Percentiles rank a stretch among this genome's conserved stretches.
Conservation (phyloP, 2,797 vertebrate genomes). For the Pangasius djambal region DNA sequence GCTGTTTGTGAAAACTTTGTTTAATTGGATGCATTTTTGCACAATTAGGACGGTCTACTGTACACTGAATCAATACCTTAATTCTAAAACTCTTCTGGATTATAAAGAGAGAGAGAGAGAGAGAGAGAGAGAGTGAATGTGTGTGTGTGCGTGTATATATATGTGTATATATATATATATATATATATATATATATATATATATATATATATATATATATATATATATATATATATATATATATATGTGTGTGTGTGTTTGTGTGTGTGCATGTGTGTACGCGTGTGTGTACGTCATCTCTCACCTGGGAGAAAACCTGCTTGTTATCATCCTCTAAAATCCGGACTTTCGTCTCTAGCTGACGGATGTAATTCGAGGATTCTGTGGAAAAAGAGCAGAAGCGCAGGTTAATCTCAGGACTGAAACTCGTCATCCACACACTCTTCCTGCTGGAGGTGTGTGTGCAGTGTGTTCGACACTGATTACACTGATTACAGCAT, state of each 20-base stretch:
- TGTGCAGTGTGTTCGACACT: not conserved
- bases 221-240: too few species aligned
- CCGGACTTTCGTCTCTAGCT: conserved; percentile 86
- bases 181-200: too few species aligned
- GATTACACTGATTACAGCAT: not conserved
- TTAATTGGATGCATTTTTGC: not conserved
- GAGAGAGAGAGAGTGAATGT: too few species aligned
- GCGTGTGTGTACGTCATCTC: not conserved
- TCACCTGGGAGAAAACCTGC: conserved; percentile 84
- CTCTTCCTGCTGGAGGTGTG: not conserved
- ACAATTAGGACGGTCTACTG: not conserved
- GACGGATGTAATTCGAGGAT: conserved; percentile 81
- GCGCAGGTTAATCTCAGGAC: conserved; percentile 12
- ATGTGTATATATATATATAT: too few species aligned
- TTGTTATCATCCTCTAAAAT: conserved; percentile 86
- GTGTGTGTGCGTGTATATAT: too few species aligned
- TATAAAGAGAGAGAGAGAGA: too few species aligned
- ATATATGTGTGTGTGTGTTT: not conserved
- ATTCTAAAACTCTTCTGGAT: not conserved
- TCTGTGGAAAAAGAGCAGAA: conserved; percentile 71
- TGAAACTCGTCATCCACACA: not conserved
- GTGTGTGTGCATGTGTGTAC: not conserved
- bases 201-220: too few species aligned
- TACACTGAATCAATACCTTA: not conserved
- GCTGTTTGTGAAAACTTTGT: not conserved